These are phyloP conservation scores for Montifringilla adamsi DNA, from an alignment of 2,113 vertebrate genomes.

Conservation along the genomic window DNA sequence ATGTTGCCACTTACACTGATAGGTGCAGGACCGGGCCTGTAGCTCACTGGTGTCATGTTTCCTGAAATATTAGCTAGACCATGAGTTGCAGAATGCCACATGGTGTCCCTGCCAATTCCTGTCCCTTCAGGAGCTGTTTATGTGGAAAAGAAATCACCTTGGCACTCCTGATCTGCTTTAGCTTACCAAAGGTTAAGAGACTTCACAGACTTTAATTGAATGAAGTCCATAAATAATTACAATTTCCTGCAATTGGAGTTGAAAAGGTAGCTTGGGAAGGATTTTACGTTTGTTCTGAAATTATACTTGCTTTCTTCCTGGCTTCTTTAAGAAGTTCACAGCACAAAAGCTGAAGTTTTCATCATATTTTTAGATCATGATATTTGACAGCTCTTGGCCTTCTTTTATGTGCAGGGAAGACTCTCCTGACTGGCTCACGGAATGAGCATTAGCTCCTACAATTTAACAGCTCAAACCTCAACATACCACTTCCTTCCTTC, in stretches of 20 bases:
- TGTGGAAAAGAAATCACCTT: not conserved
- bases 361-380: not conserved
- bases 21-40: not conserved
- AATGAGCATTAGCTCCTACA: not conserved
- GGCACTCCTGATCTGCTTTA: not conserved
- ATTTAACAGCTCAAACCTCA: not conserved
- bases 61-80: conserved; percentile 37
- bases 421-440: not conserved
- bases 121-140: not conserved
- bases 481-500: not conserved
- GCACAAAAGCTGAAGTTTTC: not conserved
- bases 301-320: not conserved
- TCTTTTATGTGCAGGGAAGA: not conserved
- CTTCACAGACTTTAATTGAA: not conserved
- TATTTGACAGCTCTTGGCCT: conserved; percentile 7
- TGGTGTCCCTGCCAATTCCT: not conserved
- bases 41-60: not conserved
- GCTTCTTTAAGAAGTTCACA: not conserved
- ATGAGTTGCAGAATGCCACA: not conserved
- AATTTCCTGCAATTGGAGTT: not conserved
- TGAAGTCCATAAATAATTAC: not conserved
- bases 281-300: conserved; percentile 3
- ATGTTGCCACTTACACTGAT: not conserved
- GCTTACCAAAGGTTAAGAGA: not conserved
- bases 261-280: not conserved